Evolutionary conservation across 2,888 invertebrate species (phyloP), one percentile per base, ranked within the genome.

Genomic region (Hetaerina titia): DNA sequence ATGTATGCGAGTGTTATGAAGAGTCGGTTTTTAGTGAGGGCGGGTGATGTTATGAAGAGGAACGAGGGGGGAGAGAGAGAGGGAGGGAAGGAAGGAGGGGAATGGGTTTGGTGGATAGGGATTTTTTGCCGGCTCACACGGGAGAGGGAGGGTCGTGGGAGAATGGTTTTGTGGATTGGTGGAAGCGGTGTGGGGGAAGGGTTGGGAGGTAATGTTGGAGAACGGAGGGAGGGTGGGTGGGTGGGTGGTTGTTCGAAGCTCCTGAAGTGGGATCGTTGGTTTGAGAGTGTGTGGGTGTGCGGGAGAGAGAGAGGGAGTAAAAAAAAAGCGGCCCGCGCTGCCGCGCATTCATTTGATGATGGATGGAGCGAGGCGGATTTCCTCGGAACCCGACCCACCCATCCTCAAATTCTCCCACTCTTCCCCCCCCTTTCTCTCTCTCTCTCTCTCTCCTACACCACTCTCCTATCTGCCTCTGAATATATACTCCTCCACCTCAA

Each of bases 281-380:
- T 31, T 45, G 31, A 31, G 74, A 8, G 9, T 5, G 74, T 74
- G 74, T 81, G 60, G 60, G 13, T 60, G 45, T 60, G 5, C 13
- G 6, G 31, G 11, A 11, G 31, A 13, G 31, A 13, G 81, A 31
- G 81, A 31, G 81, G 31, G n/a, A 8, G 69, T 5, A n/a, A n/a
- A 81, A 31, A n/a, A 81, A 81, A 81, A 81, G 81, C 11, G 81
- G 31, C 25, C 25, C 25, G 31, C 81, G 81, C 81, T 81, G 81
- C 25, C 25, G 81, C 81, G 81, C 81, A 81, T 81, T 81, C 81
- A 31, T 81, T 81, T 81, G 81, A 81, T 81, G 81, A 81, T 81
- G 81, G 81, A 81, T 81, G 81, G 81, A 81, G 81, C 81, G 81
- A 8, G 81, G 81, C 25, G 81, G 81, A 81, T 81, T 81, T 81